Evolutionary conservation across 2,797 vertebrate genomes (phyloP).

Genomic region (Avahi laniger): DNA sequence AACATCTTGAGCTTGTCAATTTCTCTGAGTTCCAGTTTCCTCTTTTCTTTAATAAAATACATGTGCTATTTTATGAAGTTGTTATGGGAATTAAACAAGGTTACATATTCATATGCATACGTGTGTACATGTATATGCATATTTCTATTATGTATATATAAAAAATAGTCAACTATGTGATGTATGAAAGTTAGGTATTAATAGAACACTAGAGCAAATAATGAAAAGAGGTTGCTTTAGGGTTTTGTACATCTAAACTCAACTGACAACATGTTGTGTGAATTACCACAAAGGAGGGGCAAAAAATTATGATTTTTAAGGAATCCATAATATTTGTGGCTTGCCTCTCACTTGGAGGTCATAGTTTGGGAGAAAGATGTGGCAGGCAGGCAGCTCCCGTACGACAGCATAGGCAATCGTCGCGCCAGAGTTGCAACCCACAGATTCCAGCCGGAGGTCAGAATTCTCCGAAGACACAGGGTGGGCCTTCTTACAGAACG

Average conservation of each 20-base stretch:
- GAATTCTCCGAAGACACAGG: background rate
- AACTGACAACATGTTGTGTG: background rate
- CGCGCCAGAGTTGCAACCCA: background rate
- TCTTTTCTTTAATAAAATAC: conserved; percentile 44
- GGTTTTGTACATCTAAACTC: conserved; percentile 3
- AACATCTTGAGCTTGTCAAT: background rate
- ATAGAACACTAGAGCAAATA: background rate
- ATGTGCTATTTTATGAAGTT: background rate
- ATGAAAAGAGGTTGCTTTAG: background rate
- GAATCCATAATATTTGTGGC: background rate
- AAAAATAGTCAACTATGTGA: background rate
- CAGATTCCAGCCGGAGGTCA: background rate
- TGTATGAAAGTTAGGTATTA: background rate
- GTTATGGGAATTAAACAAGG: background rate
- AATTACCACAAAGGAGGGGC: background rate
- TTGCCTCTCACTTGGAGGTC: background rate
- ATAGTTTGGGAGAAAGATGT: background rate
- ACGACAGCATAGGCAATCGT: background rate
- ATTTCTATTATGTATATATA: background rate
- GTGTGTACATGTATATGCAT: background rate
- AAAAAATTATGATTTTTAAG: background rate
- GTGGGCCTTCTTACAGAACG: background rate
- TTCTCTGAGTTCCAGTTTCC: background rate
- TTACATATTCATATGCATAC: background rate
- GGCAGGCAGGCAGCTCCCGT: background rate